phyloP scores from a whole-genome alignment of 1,140 invertebrate genomes.

The Dreissena polymorpha region DNA sequence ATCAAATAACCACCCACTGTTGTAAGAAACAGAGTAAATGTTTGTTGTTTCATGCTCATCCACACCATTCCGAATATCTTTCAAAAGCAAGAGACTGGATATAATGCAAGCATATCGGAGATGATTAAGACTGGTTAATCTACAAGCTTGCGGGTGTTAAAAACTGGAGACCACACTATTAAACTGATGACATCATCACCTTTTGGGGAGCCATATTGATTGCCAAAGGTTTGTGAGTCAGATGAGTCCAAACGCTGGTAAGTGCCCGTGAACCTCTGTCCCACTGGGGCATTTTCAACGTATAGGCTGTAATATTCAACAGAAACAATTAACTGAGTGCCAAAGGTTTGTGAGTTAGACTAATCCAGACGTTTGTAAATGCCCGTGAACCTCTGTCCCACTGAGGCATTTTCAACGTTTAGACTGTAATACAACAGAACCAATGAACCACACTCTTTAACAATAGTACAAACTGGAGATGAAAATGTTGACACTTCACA shows the following conservation, averaged over 20 bases:
- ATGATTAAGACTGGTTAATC: constrained; percentile 25
- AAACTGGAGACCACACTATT: constrained; percentile 12
- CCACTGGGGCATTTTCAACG: constrained; percentile 57
- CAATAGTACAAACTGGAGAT: no score
- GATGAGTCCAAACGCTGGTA: constrained; percentile 54
- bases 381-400: constrained; percentile 61
- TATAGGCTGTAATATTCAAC: constrained; percentile 62
- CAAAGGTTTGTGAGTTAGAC: constrained; percentile 15
- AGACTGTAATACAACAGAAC: constrained; percentile 55
- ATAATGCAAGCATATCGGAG: no score
- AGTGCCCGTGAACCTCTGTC: constrained; percentile 60
- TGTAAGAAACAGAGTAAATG: constrained; percentile 38
- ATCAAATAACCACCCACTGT: constrained; percentile 22
- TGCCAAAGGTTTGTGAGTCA: constrained; percentile 19
- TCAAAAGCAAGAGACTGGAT: constrained; percentile 21
- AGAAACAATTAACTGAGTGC: background rate
- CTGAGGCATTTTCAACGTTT: constrained; percentile 58
- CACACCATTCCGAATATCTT: constrained; percentile 39
- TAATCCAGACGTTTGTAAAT: constrained; percentile 57
- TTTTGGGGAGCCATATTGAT: constrained; percentile 36
- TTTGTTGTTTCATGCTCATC: constrained; percentile 39
- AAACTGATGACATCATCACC: background rate
- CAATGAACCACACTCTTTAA: background rate
- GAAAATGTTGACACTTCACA: no score
- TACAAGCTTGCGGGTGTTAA: constrained; percentile 35